Conservation (phyloP, 2,888 invertebrate species). For the Drosophila flavopinicola region DNA sequence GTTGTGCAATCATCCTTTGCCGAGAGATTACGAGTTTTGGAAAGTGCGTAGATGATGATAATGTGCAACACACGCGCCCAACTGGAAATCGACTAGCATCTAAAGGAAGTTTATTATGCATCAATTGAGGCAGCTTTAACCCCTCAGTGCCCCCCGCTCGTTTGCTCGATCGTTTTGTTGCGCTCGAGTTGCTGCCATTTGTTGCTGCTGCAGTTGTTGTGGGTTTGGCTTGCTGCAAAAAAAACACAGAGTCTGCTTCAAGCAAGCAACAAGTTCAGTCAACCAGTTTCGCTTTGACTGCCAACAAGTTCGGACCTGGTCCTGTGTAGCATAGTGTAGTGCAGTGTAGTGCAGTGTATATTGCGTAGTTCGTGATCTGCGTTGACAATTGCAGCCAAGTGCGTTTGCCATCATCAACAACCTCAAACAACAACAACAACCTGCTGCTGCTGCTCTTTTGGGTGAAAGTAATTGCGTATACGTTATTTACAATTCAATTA, state of each 20-base stretch:
- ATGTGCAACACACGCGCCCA: constrained; percentile 8
- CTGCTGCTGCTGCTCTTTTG: constrained; percentile 14
- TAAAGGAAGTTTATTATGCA: constrained; percentile 12
- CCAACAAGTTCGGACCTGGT: constrained; percentile 60
- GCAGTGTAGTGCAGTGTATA: background rate
- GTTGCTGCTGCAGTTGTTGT: constrained; percentile 24
- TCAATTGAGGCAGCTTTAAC: constrained; percentile 1
- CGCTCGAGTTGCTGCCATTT: constrained; percentile 65
- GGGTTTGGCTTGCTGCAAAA: constrained; percentile 38
- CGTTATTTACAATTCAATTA: constrained; percentile 30
- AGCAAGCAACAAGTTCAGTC: constrained; percentile 62
- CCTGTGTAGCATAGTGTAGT: constrained; percentile 8
- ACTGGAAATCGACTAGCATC: constrained; percentile 7
- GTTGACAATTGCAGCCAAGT: constrained; percentile 5
- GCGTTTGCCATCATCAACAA: constrained; percentile 6
- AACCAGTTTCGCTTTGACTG: constrained; percentile 69
- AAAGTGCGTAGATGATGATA: constrained; percentile 53
- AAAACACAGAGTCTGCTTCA: constrained; percentile 22
- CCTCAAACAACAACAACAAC: background rate
- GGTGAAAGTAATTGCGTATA: constrained; percentile 48
- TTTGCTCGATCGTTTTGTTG: constrained; percentile 54
- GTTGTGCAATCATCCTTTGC: constrained; percentile 52
- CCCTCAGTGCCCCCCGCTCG: background rate
- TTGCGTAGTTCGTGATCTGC: constrained; percentile 7
- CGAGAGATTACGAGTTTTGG: constrained; percentile 34